Evolutionary conservation across 2,113 vertebrate species (phyloP).

Genomic region (Romanogobio albipinnatus): DNA sequence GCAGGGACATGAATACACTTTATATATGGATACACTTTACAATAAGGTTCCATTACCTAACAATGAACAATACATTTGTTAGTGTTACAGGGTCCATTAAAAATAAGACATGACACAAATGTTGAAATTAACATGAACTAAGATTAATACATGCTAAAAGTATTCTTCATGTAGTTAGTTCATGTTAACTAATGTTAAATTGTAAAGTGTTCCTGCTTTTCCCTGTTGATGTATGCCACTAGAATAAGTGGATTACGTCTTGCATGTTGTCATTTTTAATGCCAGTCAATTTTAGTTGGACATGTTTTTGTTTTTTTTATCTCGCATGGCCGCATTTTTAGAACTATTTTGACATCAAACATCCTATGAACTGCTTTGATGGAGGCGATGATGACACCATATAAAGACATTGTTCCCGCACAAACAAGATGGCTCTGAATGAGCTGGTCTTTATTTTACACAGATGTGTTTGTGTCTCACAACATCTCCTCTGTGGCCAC

Average conservation of each 20-base stretch:
- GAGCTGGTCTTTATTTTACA: neutral
- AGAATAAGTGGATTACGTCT: neutral
- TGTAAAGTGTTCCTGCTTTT: neutral
- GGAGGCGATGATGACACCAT: neutral
- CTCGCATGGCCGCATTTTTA: neutral
- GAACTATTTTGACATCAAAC: constrained; percentile 5
- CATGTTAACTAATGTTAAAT: neutral
- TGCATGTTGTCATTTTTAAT: neutral
- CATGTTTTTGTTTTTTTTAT: neutral
- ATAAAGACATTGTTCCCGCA: constrained; percentile 18
- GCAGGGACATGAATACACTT: neutral
- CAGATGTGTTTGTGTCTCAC: constrained; percentile 34
- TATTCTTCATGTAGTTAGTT: neutral
- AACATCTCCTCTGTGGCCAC: constrained; percentile 37
- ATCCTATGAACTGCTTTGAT: neutral
- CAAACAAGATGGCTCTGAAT: constrained; percentile 8
- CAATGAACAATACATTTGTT: neutral
- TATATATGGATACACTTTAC: neutral
- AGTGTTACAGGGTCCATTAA: too few species aligned
- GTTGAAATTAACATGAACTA: neutral
- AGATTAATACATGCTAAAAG: neutral
- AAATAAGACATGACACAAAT: neutral
- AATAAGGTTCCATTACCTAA: neutral
- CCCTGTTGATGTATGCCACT: neutral
- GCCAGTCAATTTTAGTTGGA: neutral